Conservation (phyloP, 2,113 vertebrate genomes). For the Bathybates hornii region DNA sequence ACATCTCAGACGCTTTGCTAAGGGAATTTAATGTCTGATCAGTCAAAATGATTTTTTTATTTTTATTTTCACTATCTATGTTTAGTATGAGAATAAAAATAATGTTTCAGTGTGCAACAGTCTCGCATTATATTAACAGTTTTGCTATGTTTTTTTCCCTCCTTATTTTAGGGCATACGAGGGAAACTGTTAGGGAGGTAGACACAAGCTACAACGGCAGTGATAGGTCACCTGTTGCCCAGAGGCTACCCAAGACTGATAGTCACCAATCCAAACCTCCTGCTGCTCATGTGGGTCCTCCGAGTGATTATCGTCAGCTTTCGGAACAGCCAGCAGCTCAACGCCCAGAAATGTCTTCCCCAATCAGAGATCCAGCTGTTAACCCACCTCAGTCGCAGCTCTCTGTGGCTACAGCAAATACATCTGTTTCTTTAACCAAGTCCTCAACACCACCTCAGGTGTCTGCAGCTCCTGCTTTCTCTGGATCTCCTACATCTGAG, state of each 20-base stretch:
- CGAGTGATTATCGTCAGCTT: constrained; percentile 38
- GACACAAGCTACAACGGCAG: constrained; percentile 55
- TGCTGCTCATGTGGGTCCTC: constrained; percentile 11
- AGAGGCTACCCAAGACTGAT: constrained; percentile 44
- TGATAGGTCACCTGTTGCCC: constrained; percentile 44
- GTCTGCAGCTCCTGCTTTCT: constrained; percentile 1
- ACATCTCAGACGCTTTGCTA: not conserved
- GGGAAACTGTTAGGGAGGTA: constrained; percentile 59
- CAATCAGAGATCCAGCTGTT: constrained; percentile 30
- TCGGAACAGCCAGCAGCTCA: constrained; percentile 36
- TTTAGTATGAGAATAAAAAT: not conserved
- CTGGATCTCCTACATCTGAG: constrained; percentile 18
- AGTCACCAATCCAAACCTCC: constrained; percentile 37
- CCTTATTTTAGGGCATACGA: constrained; percentile 40
- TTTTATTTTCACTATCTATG: not conserved
- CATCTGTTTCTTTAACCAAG: constrained; percentile 5
- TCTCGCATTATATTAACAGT: not conserved
- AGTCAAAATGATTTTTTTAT: not conserved
- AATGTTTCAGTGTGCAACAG: not conserved
- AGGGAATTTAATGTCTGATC: not conserved
- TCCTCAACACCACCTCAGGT: constrained; percentile 12
- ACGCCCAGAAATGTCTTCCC: constrained; percentile 32
- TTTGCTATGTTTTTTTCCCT: not conserved
- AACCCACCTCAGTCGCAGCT: constrained; percentile 27
- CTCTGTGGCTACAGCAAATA: not conserved